A percentile compares a stretch with the other conserved stretches of the same genome.
Evolutionary conservation across 2,113 vertebrate genomes (phyloP).

Genomic region (Montifringilla adamsi): DNA sequence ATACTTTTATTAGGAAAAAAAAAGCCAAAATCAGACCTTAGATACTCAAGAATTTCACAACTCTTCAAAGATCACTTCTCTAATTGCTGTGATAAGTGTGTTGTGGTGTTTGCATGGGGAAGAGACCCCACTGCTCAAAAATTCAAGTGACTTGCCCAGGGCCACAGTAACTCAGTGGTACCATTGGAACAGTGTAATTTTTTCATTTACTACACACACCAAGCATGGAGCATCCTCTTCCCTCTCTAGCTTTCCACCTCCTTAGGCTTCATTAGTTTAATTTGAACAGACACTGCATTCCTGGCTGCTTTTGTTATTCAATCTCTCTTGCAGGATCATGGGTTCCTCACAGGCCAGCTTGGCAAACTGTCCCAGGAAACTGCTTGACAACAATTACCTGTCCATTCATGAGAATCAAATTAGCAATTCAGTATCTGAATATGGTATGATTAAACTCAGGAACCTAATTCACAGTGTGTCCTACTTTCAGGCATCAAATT

Average conservation of each 20-base stretch:
- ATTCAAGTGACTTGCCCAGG: background rate
- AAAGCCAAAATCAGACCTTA: background rate
- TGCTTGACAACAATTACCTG: constrained; percentile 5
- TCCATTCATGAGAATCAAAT: background rate
- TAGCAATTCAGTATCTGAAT: background rate
- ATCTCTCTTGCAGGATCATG: background rate
- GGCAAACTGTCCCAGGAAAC: background rate
- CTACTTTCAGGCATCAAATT: background rate
- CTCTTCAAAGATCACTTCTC: background rate
- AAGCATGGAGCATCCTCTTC: background rate
- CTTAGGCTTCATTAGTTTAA: background rate
- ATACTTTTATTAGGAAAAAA: background rate
- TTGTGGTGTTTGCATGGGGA: background rate
- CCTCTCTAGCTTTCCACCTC: background rate
- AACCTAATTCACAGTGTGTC: background rate
- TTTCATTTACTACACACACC: background rate
- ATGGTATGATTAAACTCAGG: background rate
- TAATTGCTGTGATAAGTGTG: background rate
- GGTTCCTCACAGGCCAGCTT: background rate
- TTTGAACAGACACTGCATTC: background rate
- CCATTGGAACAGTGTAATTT: background rate
- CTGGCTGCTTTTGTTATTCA: background rate
- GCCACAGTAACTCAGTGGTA: background rate
- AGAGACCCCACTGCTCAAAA: background rate
- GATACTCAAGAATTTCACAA: background rate